Conservation (phyloP, 1,140 invertebrate species). For the Rhyacophila brunnea region DNA sequence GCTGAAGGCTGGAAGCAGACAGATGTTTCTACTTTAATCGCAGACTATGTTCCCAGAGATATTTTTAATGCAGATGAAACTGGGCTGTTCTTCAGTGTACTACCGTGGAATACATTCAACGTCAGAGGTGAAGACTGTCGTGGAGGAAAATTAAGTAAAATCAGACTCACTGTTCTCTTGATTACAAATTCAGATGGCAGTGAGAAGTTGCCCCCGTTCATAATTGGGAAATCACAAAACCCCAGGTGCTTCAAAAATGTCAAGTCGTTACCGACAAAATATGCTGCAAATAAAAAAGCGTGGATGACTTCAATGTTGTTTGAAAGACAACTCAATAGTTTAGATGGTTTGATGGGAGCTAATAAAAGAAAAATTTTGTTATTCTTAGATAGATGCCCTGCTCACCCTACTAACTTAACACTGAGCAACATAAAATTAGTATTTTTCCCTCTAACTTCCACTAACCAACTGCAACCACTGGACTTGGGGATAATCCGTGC, state of each 20-base stretch:
- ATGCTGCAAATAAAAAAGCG: slow-evolving; percentile 49
- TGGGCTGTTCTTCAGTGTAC: background rate
- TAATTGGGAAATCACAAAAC: slow-evolving; percentile 48
- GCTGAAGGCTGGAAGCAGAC: background rate
- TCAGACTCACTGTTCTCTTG: slow-evolving; percentile 45
- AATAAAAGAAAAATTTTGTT: background rate
- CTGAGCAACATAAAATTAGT: slow-evolving; percentile 1
- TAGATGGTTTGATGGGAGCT: slow-evolving; percentile 30
- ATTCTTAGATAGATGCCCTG: slow-evolving; percentile 21
- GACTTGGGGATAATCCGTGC: slow-evolving; percentile 13
- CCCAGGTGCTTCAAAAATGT: slow-evolving; percentile 52
- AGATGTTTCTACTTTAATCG: background rate
- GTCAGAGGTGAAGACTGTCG: slow-evolving; percentile 40
- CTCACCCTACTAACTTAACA: slow-evolving; percentile 14
- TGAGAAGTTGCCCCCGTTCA: slow-evolving; percentile 38
- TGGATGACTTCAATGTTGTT: slow-evolving; percentile 51
- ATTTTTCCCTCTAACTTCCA: slow-evolving; percentile 9
- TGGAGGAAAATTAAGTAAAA: slow-evolving; percentile 45
- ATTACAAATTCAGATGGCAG: slow-evolving; percentile 42
- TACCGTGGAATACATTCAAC: slow-evolving; percentile 34
- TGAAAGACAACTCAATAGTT: slow-evolving; percentile 38
- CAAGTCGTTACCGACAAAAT: slow-evolving; percentile 43
- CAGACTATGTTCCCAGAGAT: background rate
- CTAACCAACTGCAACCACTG: slow-evolving; percentile 5
- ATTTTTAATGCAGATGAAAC: background rate